Evolutionary conservation across 2,888 invertebrate genomes (phyloP).

Genomic region (Dynastes grantii): DNA sequence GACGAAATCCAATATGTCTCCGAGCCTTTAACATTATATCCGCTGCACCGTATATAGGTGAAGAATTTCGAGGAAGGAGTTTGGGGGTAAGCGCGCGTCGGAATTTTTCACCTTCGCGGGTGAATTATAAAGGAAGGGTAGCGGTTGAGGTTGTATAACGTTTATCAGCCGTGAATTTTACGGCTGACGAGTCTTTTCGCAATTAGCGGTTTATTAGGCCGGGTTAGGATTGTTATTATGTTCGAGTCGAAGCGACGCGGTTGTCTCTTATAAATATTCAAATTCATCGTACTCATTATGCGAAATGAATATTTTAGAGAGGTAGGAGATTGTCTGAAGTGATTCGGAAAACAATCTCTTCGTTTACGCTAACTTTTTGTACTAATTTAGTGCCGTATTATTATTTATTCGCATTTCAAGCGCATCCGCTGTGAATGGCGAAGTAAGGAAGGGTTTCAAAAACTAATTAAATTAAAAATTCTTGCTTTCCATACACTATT

Average conservation of each 20-base stretch:
- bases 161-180: conserved; percentile 7
- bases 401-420: no score
- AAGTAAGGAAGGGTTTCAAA: no score
- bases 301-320: conserved; percentile 30
- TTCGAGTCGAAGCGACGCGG: not conserved
- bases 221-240: not conserved
- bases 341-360: conserved; percentile 9
- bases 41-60: no score
- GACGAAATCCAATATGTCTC: conserved; percentile 12
- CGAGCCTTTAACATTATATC: no score
- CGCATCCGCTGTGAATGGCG: no score
- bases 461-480: no score
- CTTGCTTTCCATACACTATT: no score
- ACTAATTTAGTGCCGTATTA: no score
- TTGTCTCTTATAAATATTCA: conserved; percentile 34
- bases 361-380: no score
- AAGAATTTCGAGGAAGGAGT: not conserved
- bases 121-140: not conserved
- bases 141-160: not conserved
- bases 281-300: conserved; percentile 1
- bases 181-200: not conserved
- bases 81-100: not conserved
- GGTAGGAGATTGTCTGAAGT: not conserved
- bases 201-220: conserved; percentile 32
- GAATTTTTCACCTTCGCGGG: no score